Conservation (phyloP, 2,797 vertebrate species). For the Sylvia borin region DNA sequence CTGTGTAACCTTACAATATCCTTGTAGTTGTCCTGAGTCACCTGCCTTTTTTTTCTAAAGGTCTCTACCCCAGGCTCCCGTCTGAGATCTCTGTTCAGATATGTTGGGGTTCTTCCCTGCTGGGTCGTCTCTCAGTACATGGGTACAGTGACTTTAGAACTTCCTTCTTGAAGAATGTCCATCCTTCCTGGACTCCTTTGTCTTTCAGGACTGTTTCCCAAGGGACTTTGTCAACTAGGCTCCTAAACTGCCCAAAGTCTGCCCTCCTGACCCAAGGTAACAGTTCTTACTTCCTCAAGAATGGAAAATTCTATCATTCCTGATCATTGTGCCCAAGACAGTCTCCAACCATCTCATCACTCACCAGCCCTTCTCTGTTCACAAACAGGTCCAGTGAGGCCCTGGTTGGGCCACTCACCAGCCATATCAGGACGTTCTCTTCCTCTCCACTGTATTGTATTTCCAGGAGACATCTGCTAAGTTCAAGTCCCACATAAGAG, state of each 20-base stretch:
- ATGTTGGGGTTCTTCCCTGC: background rate
- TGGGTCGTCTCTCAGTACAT: background rate
- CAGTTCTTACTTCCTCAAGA: background rate
- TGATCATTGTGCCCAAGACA: fast-evolving
- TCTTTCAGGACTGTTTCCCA: background rate
- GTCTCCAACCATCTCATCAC: background rate
- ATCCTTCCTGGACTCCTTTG: background rate
- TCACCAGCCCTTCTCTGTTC: background rate
- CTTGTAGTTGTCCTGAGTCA: background rate
- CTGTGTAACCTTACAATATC: background rate
- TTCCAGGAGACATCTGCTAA: background rate
- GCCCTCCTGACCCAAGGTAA: background rate
- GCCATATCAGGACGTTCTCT: background rate
- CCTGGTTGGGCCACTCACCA: fast-evolving
- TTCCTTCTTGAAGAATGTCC: background rate
- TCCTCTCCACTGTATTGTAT: background rate
- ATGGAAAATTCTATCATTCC: fast-evolving
- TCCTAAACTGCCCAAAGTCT: background rate
- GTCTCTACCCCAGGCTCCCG: background rate
- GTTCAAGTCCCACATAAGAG: background rate
- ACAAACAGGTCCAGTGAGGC: background rate
- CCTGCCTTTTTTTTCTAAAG: background rate
- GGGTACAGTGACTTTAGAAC: background rate
- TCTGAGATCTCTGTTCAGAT: background rate
- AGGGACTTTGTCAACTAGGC: background rate